Evolutionary conservation across 1,140 invertebrate species (phyloP).

Genomic region (Leptinotarsa undecemlineata): DNA sequence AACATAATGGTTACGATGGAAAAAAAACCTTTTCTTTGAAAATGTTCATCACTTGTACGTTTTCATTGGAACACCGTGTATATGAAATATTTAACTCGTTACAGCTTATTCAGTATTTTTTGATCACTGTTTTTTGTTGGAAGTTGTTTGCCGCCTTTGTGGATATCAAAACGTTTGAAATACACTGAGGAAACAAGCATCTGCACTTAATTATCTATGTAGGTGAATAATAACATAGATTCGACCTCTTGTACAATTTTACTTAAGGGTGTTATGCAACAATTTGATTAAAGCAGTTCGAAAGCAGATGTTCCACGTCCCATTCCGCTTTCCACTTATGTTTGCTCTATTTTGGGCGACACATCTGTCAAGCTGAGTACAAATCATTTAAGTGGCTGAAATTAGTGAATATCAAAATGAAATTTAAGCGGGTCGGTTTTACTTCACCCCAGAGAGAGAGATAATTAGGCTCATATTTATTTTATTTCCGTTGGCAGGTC

Average conservation of each 20-base stretch:
- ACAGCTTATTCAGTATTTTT: too few relatives aligned
- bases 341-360: background rate
- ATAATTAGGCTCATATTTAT: background rate
- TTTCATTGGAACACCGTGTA: too few relatives aligned
- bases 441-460: background rate
- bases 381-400: constrained; percentile 1
- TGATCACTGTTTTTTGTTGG: background rate
- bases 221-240: background rate
- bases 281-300: background rate
- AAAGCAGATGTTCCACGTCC: background rate
- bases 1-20: too few relatives aligned
- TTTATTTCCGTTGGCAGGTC: constrained; percentile 7
- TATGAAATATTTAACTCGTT: too few relatives aligned
- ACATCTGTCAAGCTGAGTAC: background rate
- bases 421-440: background rate
- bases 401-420: background rate
- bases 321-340: background rate
- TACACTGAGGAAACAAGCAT: background rate
- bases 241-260: background rate
- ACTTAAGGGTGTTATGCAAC: background rate
- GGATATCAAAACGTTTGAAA: background rate
- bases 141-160: background rate
- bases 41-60: too few relatives aligned
- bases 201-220: constrained; percentile 1
- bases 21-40: too few relatives aligned